These are phyloP conservation scores for Phylloscopus trochilus DNA, from an alignment of 2,113 vertebrate species.

Conservation along the genomic window DNA sequence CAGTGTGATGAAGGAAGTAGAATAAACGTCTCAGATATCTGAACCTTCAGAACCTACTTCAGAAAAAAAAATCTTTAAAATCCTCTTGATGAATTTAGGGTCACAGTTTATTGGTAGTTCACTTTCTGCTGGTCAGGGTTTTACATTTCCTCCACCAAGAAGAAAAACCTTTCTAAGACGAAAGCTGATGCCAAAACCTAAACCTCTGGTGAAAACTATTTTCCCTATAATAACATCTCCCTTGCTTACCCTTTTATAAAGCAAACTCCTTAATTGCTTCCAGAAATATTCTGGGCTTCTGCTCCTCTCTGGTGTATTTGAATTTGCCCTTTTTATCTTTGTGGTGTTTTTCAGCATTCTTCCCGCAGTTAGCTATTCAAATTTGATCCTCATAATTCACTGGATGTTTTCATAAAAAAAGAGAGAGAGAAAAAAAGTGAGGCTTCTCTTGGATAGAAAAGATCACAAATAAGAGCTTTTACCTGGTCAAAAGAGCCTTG, in stretches of 20 bases:
- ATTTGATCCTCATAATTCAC: neutral
- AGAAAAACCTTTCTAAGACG: neutral
- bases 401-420: neutral
- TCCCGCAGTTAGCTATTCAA: neutral
- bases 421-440: neutral
- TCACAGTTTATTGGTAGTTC: neutral
- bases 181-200: neutral
- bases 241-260: neutral
- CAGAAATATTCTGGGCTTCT: neutral
- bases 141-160: neutral
- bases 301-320: neutral
- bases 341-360: neutral
- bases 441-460: neutral
- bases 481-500: neutral
- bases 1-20: neutral
- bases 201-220: neutral
- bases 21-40: neutral
- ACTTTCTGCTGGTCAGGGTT: neutral
- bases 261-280: neutral
- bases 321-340: neutral
- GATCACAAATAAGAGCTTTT: neutral
- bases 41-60: neutral
- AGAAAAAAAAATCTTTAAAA: neutral
- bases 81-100: neutral
- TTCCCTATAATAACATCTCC: neutral